Conservation (phyloP, 2,888 invertebrate species). For the Ecdyonurus torrentis region DNA sequence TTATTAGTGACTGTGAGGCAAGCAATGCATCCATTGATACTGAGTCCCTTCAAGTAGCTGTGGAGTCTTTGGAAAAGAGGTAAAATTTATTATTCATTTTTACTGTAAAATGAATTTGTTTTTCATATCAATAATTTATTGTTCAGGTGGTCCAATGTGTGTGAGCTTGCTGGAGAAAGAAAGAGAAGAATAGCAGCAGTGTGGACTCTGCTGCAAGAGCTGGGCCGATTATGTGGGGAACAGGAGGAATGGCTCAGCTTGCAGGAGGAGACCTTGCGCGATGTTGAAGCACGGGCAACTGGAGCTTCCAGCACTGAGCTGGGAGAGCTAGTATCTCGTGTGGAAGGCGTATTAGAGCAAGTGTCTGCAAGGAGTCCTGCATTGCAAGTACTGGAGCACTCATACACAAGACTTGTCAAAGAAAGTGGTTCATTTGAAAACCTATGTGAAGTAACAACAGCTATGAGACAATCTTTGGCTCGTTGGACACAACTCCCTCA, state of each 20-base stretch:
- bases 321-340: constrained; percentile 4
- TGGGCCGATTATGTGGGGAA: constrained; percentile 35
- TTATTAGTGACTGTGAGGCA: constrained; percentile 55
- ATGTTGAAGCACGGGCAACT: constrained; percentile 29
- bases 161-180: constrained; percentile 51
- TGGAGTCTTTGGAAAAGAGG: constrained; percentile 51
- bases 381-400: constrained; percentile 46
- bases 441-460: constrained; percentile 41
- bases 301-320: constrained; percentile 1
- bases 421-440: constrained; percentile 49
- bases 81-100: constrained; percentile 5
- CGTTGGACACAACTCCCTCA: constrained; percentile 48
- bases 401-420: constrained; percentile 49
- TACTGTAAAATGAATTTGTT: not conserved
- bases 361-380: constrained; percentile 36
- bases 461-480: constrained; percentile 38
- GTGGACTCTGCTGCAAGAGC: constrained; percentile 42
- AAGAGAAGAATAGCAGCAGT: constrained; percentile 45
- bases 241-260: constrained; percentile 43
- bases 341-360: constrained; percentile 20
- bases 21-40: constrained; percentile 55
- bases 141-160: constrained; percentile 54
- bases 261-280: constrained; percentile 41
- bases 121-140: no score
- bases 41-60: constrained; percentile 44